These are phyloP conservation scores for Stichodactyla helianthus DNA, from an alignment of 64 coral and sea anemone genomes.

Conservation along the genomic window DNA sequence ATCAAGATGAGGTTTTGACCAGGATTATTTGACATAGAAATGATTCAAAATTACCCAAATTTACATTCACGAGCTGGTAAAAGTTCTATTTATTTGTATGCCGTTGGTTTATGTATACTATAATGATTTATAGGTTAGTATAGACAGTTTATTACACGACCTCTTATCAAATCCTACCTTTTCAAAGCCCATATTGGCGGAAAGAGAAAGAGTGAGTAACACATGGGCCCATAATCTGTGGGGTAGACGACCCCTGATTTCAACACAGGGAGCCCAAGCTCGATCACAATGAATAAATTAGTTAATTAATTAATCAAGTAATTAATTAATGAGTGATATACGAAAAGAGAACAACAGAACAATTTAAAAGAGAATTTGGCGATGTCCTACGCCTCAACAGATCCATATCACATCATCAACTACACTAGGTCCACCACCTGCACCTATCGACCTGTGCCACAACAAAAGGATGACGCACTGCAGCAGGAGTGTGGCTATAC, in stretches of 20 bases:
- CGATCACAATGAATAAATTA: too few relatives aligned
- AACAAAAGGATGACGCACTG: too few relatives aligned
- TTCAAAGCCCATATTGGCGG: constrained; percentile 74
- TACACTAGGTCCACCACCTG: too few relatives aligned
- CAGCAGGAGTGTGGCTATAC: too few relatives aligned
- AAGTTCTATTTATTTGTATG: background rate
- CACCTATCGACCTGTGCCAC: too few relatives aligned
- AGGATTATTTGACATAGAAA: background rate
- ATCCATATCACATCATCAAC: too few relatives aligned
- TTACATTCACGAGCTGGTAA: background rate
- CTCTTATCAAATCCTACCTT: constrained; percentile 39
- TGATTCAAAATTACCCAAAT: background rate
- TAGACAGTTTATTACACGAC: background rate
- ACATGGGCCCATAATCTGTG: constrained; percentile 72
- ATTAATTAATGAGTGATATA: too few relatives aligned
- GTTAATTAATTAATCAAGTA: too few relatives aligned
- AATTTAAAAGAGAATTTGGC: too few relatives aligned
- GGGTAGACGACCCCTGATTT: constrained; percentile 45
- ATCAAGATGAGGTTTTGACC: background rate
- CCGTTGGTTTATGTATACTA: background rate
- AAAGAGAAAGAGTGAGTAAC: constrained; percentile 50
- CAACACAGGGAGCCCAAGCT: background rate
- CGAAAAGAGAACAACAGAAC: too few relatives aligned
- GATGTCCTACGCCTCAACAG: too few relatives aligned
- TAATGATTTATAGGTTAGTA: background rate